Percentiles rank a stretch among this genome's conserved stretches.
Conservation (phyloP, 2,113 vertebrate genomes). For the Saiga tatarica region DNA sequence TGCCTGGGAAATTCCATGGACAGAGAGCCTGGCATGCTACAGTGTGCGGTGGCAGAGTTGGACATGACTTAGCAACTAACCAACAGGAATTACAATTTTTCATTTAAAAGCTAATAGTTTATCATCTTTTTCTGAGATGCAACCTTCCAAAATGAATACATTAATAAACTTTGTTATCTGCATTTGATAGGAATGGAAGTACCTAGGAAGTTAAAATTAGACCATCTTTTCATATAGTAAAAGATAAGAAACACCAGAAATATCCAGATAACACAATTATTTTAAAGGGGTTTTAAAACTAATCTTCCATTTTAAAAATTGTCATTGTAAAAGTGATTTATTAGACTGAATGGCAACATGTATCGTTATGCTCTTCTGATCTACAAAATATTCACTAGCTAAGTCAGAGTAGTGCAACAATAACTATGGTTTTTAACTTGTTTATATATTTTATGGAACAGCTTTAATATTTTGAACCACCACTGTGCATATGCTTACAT, state of each 20-base stretch:
- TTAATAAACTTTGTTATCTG: slow-evolving; percentile 12
- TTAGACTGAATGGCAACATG: neutral
- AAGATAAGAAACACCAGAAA: neutral
- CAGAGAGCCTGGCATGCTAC: neutral
- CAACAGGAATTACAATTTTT: neutral
- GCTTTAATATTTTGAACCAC: neutral
- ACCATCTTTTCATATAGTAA: neutral
- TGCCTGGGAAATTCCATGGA: neutral
- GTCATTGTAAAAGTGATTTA: neutral
- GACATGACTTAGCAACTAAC: neutral
- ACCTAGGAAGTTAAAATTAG: slow-evolving; percentile 24
- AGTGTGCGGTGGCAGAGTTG: neutral
- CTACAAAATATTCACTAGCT: neutral
- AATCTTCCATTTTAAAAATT: neutral
- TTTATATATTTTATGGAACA: neutral
- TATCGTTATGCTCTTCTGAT: neutral
- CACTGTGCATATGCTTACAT: neutral
- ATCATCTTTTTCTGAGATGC: neutral
- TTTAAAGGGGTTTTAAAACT: slow-evolving; percentile 14
- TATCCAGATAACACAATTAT: neutral
- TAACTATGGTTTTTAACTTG: neutral
- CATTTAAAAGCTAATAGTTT: neutral
- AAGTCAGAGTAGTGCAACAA: neutral
- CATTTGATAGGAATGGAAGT: neutral
- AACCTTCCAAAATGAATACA: neutral